A percentile compares a stretch with the other conserved stretches of the same genome.
These are phyloP conservation scores for Aricia artaxerxes DNA, from an alignment of 2,888 invertebrate genomes.

Conservation along the genomic window DNA sequence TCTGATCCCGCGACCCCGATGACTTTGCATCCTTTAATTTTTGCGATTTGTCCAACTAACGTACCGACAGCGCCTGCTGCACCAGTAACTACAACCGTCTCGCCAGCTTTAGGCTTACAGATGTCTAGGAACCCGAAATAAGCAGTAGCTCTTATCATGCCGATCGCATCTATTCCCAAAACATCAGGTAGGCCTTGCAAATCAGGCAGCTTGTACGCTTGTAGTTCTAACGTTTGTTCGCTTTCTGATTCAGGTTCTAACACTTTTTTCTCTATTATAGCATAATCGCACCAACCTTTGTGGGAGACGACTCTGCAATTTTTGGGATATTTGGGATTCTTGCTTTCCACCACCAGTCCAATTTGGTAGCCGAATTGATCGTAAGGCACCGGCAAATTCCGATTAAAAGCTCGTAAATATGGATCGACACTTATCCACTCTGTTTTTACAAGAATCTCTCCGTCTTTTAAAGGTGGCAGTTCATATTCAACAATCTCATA, in stretches of 20 bases:
- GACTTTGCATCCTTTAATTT: slow-evolving; percentile 79
- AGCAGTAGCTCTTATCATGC: slow-evolving; percentile 84
- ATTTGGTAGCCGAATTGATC: slow-evolving; percentile 52
- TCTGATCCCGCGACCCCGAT: slow-evolving; percentile 85
- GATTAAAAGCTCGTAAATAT: slow-evolving; percentile 43
- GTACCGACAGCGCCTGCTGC: slow-evolving; percentile 88
- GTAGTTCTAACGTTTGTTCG: not conserved
- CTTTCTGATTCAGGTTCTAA: slow-evolving; percentile 46
- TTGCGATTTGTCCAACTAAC: slow-evolving; percentile 86
- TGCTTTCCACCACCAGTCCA: slow-evolving; percentile 78
- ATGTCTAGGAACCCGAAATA: slow-evolving; percentile 84
- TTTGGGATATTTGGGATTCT: slow-evolving; percentile 78
- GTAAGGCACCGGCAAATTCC: slow-evolving; percentile 43
- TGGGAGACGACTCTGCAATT: slow-evolving; percentile 78
- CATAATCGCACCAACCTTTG: slow-evolving; percentile 78
- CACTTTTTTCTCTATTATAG: slow-evolving; percentile 25
- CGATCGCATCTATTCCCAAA: slow-evolving; percentile 78
- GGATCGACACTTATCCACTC: slow-evolving; percentile 58
- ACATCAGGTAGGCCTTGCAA: slow-evolving; percentile 71
- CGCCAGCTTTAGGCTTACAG: slow-evolving; percentile 83
- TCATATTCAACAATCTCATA: slow-evolving; percentile 81
- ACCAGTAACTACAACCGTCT: slow-evolving; percentile 83
- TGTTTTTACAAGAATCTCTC: slow-evolving; percentile 60
- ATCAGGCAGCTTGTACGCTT: slow-evolving; percentile 64
- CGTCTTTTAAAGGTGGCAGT: slow-evolving; percentile 77